Conservation (phyloP, 2,888 invertebrate species). For the Cantharis flavilabris region DNA sequence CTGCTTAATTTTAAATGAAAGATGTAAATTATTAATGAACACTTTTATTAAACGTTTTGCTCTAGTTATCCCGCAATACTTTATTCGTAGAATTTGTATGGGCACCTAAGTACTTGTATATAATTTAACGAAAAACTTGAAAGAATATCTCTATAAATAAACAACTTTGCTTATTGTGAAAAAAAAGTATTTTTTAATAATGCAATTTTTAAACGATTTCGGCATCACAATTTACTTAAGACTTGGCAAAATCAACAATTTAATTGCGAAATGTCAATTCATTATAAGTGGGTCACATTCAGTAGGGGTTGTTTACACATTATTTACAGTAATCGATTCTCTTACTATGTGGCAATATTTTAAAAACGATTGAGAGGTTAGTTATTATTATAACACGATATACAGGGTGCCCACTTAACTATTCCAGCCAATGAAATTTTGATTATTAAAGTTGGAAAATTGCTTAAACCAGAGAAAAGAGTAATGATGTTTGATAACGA, state of each 20-base stretch:
- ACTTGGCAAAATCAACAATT: background rate
- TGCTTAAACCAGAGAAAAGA: background rate
- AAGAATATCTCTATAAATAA: background rate
- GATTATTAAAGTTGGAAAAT: background rate
- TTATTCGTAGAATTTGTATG: background rate
- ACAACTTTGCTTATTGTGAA: background rate
- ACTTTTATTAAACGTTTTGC: background rate
- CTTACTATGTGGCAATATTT: background rate
- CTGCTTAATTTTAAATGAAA: background rate
- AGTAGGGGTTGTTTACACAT: constrained; percentile 4
- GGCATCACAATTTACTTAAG: background rate
- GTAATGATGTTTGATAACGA: background rate
- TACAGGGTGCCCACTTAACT: background rate
- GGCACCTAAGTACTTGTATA: background rate
- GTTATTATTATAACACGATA: background rate
- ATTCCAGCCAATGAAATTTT: background rate
- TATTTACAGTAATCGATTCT: constrained; percentile 1
- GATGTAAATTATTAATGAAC: background rate
- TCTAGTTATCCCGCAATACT: background rate
- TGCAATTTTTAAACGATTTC: background rate
- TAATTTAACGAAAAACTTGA: background rate
- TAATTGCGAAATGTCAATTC: constrained; percentile 2
- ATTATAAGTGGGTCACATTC: constrained; percentile 4
- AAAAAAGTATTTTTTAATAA: background rate
- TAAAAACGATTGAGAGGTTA: background rate